Base-by-base conservation (phyloP, 35 echinoderm and acorn worm genomes). In the Strongylocentrotus purpuratus region DNA sequence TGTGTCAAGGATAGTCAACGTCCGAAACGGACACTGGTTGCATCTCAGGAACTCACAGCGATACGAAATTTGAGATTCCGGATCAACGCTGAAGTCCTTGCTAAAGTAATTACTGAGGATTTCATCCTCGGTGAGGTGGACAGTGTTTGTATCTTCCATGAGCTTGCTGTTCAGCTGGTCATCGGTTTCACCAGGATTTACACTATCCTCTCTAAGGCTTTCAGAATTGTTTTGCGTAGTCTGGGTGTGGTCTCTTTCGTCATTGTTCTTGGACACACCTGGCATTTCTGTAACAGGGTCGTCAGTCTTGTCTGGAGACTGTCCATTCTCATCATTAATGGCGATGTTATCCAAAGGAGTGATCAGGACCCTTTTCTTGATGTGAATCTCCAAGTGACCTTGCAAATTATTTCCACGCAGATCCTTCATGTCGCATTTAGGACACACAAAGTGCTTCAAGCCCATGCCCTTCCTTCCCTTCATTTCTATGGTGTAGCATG, bases 41-140 rank as follows among this genome's bases (percentile, higher is more conserved):
- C 91, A 93, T 4, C 13, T 11, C 17, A 93, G 48, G 46, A 12
- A 58, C 46, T 93, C 91, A 12, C 32, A 33, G 9, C 48, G 14
- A 93, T 22, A 93, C 46, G 46, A 17, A 6, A 48, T 12, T 32
- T 58, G 18, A 6, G 48, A 12, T 4, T 58, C 31, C 48, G 89
- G 33, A 45, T 33, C 41, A 47, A 46, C 48, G 48, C 48, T 93
- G 2, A 93, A 46, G 91, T 58, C 91, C 48, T 93, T 93, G 48
- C 12, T 93, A 45, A 93, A 93, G 9, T 28, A 93, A 4, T 48
- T 25, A 15, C 15, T 9, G 13, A 93, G 13, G 48, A 93, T 93
- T 31, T 93, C 91, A 17, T 93, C 48, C 46, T 93, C 91, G 1
- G 91, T 93, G 45, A 93, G 4, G 46, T 93, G 58, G 45, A 93